Conservation (phyloP, 2,888 invertebrate genomes). For the Imbricaverruca yamaguchii region DNA sequence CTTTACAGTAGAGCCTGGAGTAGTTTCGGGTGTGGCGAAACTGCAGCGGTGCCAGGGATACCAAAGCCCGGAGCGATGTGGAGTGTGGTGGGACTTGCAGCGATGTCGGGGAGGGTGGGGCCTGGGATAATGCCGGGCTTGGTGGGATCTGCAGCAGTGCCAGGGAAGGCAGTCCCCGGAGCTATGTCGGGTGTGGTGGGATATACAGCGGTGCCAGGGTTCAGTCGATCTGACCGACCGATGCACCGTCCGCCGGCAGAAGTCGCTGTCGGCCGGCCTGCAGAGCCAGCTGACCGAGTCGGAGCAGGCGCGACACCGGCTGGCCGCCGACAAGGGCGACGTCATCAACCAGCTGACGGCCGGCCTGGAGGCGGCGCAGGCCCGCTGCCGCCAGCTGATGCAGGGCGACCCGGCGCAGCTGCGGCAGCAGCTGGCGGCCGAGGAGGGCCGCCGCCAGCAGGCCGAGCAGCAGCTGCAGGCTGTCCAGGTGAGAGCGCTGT, state of each 20-base stretch:
- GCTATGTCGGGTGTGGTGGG: too few species aligned
- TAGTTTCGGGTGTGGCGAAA: too few species aligned
- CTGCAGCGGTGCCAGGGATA: too few species aligned
- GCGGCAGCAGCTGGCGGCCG: background rate
- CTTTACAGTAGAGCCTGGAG: too few species aligned
- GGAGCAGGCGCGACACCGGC: conserved; percentile 7
- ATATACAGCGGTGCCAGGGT: too few species aligned
- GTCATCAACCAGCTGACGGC: conserved; percentile 17
- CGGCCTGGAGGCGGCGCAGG: conserved; percentile 11
- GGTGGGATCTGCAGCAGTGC: too few species aligned
- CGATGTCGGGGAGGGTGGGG: too few species aligned
- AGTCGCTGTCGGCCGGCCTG: background rate
- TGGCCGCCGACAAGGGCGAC: conserved; percentile 13
- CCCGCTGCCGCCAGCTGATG: conserved; percentile 3
- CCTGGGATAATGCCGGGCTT: too few species aligned
- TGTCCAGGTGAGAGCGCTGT: background rate
- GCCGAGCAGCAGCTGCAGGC: background rate
- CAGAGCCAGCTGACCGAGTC: background rate
- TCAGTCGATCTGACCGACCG: too few species aligned
- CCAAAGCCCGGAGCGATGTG: too few species aligned
- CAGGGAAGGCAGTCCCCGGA: too few species aligned
- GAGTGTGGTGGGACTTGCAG: too few species aligned
- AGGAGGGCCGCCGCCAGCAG: background rate
- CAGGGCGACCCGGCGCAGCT: conserved; percentile 5
- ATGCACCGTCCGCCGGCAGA: background rate